Conservation (phyloP, 1,140 invertebrate genomes). For the Holcopasites calliopsidis region DNA sequence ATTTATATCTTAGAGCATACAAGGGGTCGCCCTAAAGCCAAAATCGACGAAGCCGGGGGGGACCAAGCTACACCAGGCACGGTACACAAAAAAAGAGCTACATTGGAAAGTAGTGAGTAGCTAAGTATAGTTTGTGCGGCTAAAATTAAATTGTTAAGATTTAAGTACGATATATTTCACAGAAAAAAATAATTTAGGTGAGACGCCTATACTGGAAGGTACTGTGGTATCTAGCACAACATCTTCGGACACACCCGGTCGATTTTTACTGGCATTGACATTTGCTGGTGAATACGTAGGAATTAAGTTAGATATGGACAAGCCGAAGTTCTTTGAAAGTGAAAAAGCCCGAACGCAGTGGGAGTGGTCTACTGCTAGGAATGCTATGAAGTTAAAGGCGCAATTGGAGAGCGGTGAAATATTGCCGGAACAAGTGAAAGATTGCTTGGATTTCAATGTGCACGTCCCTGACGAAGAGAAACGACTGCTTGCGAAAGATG, state of each 20-base stretch:
- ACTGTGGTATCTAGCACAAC: slow-evolving; percentile 53
- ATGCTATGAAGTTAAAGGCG: slow-evolving; percentile 81
- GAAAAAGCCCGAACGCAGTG: slow-evolving; percentile 81
- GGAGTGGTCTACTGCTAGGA: slow-evolving; percentile 81
- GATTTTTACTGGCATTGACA: slow-evolving; percentile 81
- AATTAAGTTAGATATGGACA: slow-evolving; percentile 81
- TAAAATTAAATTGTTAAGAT: slow-evolving; percentile 13
- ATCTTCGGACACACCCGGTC: slow-evolving; percentile 51
- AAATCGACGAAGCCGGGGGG: slow-evolving; percentile 73
- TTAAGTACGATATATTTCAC: slow-evolving; percentile 42
- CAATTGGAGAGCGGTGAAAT: slow-evolving; percentile 83
- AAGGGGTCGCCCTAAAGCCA: slow-evolving; percentile 71
- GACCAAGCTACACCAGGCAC: slow-evolving; percentile 69
- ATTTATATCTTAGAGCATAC: slow-evolving; percentile 66
- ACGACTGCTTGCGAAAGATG: slow-evolving; percentile 72
- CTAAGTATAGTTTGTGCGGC: neutral
- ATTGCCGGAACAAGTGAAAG: slow-evolving; percentile 81
- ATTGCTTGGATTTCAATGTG: slow-evolving; percentile 81
- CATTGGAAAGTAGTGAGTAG: slow-evolving; percentile 73
- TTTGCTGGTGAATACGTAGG: slow-evolving; percentile 82
- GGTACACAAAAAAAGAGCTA: slow-evolving; percentile 67
- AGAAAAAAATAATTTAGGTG: slow-evolving; percentile 66
- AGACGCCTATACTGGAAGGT: slow-evolving; percentile 52
- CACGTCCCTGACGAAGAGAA: slow-evolving; percentile 80
- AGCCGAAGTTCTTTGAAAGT: slow-evolving; percentile 76